Evolutionary conservation across 1,140 invertebrate species (phyloP).

Genomic region (Bombus superbus): DNA sequence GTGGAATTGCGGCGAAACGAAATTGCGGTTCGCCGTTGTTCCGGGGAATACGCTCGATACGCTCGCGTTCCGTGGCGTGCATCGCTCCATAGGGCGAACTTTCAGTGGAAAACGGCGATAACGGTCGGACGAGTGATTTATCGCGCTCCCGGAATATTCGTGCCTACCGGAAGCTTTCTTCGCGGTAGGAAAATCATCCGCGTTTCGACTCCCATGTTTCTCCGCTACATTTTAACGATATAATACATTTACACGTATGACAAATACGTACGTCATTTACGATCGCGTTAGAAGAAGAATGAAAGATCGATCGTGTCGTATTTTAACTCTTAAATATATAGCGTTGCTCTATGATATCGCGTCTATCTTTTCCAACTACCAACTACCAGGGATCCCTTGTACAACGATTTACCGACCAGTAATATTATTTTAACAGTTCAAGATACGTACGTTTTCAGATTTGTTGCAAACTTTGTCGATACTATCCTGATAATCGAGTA

Average conservation of each 20-base stretch:
- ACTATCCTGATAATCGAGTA: background rate
- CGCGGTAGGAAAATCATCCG: background rate
- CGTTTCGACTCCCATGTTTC: background rate
- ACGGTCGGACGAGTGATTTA: constrained; percentile 3
- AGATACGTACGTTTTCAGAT: too few species aligned
- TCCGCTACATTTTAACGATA: background rate
- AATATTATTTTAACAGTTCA: too few species aligned
- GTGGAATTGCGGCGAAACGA: constrained; percentile 13
- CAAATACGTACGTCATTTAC: too few species aligned
- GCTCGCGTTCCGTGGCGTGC: background rate
- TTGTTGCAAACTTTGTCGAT: too few species aligned
- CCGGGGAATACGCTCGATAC: constrained; percentile 3
- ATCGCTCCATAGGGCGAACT: background rate
- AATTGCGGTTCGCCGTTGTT: constrained; percentile 24
- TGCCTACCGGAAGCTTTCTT: background rate
- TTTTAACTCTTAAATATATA: too few species aligned
- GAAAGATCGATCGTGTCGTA: background rate
- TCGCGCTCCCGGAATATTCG: background rate
- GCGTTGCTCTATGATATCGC: too few species aligned
- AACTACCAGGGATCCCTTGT: too few species aligned
- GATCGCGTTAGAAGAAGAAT: background rate
- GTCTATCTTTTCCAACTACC: too few species aligned
- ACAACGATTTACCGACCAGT: too few species aligned
- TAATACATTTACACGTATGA: too few species aligned
- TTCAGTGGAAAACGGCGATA: constrained; percentile 8